Base-by-base conservation (phyloP, 2,888 invertebrate genomes). In the Boloria euphrosyne region DNA sequence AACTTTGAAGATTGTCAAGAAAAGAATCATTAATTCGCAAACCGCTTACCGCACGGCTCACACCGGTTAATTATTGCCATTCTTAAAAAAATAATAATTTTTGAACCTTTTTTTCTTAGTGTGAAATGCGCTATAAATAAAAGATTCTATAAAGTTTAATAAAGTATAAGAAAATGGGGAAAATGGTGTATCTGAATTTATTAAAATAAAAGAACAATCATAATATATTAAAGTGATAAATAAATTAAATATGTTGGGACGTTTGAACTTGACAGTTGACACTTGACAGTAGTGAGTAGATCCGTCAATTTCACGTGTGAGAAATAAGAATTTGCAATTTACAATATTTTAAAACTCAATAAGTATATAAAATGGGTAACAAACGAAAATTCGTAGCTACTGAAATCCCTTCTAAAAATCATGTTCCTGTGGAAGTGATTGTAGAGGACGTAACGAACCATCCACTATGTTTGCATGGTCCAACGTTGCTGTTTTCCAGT, bases 381-480 rank as follows among this genome's bases (percentile, higher is more conserved):
- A 91, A 90, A 81, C 83, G 86, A 31, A 86, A 86, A 71, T 70
- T 82, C 10, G 79, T 82, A 67, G 44, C 76, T 17, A 78, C 78
- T 55, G 76, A 78, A 27, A 65, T 60, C 2, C 71, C 64, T 27
- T 16, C 63, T 7, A 76, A 77, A 17, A 85, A 86, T 57, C 68
- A 80, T 57, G 70, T 78, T 22, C 81, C 90, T 14, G 84, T 94
- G 1, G 92, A 93, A 85, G 93, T 95, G 18, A 81, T 94, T 38
- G 80, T 92, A 49, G 89, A 93, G 77, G 93, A 95, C 76, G 86
- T 94, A 46, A 86, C 90, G 38, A 86, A 88, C 16, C 94, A 96
- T 87, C 97, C 97, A 0, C 76, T 93, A 54, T 97, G 97, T 77
- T 85, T 94, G 18, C 97, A 97, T 78, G 96, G 97, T 0, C 97